Evolutionary conservation across 2,113 vertebrate species (phyloP), one percentile per base, ranked within the genome.

Genomic region (Scartelaos histophorus): DNA sequence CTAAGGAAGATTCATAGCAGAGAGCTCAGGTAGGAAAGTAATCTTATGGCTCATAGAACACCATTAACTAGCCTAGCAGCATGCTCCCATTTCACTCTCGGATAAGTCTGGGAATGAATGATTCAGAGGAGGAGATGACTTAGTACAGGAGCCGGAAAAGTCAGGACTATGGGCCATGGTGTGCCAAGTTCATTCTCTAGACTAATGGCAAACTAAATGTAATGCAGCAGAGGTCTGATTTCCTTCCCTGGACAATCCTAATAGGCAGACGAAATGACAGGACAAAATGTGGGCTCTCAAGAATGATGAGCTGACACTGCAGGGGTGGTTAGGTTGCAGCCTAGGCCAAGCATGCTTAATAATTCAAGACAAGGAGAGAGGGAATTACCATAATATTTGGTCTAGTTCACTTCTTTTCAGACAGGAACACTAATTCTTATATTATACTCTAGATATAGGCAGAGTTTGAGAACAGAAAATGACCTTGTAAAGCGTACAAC

Each of bases 11-110:
- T 90, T 92, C 84, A 91, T 88, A 68, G 82, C 69, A 87, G 88
- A 71, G 86, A 83, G 76, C 73, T 69, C 82, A 85, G 90, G 89
- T 90, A 78, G 67, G 84, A 88, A 88, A 85, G 89, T 86, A 88
- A 91, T 92, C 84, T 78, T 82, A 91, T 82, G 90, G 86, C 91
- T 91, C 89, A 87, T 90, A 85, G 89, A 92, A 89, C 87, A 73
- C 87, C 82, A 92, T 91, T 93, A 92, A 89, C 89, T 75, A 88
- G 85, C 82, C 76, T 69, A 76, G 82, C 73, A 79, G 19, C 66
- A 68, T 88, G 88, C 84, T 90, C 84, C 58, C 81, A 91, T 92
- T 91, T 92, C 87, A 88, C 89, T 90, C 81, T 87, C 56, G 82
- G 84, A 90, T 90, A 87, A 89, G 85, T 82, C 75, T 15, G 68